Evolutionary conservation across 2,113 vertebrate genomes (phyloP).

Genomic region (Channa argus): DNA sequence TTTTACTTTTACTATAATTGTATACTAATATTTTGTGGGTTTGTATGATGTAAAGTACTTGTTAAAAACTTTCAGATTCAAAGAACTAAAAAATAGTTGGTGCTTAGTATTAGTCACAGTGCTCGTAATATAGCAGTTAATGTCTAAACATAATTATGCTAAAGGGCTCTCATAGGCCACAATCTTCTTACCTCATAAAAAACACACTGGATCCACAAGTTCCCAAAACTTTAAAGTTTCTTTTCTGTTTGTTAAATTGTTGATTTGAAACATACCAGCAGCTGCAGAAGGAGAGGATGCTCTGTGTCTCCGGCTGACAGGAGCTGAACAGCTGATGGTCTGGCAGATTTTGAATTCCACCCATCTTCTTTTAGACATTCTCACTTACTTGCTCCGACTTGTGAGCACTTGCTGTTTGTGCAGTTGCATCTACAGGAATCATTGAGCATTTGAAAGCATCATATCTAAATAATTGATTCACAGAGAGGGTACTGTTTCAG

Average conservation of each 20-base stretch:
- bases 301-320: constrained; percentile 79
- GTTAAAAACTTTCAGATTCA: too few species aligned
- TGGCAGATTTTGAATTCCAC: constrained; percentile 89
- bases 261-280: constrained; percentile 73
- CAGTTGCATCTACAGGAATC: constrained; percentile 44
- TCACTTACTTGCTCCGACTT: constrained; percentile 52
- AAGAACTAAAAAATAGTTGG: too few species aligned
- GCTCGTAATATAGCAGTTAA: neutral
- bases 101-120: too few species aligned
- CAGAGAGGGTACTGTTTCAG: constrained; percentile 81
- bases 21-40: too few species aligned
- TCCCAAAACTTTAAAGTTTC: neutral
- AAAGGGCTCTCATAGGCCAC: neutral
- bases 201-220: neutral
- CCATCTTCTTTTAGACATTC: constrained; percentile 88
- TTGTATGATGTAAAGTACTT: too few species aligned
- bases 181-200: neutral
- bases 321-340: constrained; percentile 87
- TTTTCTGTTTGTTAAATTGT: neutral
- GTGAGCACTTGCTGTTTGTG: constrained; percentile 22
- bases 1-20: neutral
- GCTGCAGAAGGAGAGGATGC: constrained; percentile 68
- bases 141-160: neutral
- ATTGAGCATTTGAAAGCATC: constrained; percentile 77
- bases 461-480: constrained; percentile 90